A percentile compares a stretch with the other conserved stretches of the same genome.
Evolutionary conservation across 53 echinoderm and acorn worm genomes (phyloP).

Genomic region (Paelopatides confundens): DNA sequence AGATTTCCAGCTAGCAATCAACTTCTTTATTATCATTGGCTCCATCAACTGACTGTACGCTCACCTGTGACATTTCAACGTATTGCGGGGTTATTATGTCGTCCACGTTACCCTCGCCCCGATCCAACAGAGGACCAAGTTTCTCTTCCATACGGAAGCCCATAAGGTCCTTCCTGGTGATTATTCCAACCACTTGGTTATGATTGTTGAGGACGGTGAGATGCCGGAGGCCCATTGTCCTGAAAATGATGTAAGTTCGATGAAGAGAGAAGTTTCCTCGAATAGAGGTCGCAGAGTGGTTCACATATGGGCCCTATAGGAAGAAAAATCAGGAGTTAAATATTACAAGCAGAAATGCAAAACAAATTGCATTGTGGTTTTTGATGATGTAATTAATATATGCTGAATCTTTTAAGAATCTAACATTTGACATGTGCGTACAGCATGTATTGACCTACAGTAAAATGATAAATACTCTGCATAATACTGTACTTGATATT

Average conservation of each 20-base stretch:
- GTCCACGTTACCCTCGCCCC: slow-evolving; percentile 32
- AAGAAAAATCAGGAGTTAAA: not conserved
- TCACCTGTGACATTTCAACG: slow-evolving; percentile 50
- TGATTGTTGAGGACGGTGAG: slow-evolving; percentile 85
- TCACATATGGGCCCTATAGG: slow-evolving; percentile 85
- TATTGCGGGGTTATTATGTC: slow-evolving; percentile 45
- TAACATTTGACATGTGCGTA: no score
- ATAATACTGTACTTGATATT: no score
- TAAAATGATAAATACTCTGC: no score
- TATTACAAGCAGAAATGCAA: not conserved
- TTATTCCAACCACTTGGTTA: slow-evolving; percentile 91
- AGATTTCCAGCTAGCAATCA: not conserved
- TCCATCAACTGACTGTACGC: not conserved
- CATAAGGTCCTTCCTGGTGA: slow-evolving; percentile 97
- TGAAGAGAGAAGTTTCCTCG: slow-evolving; percentile 93
- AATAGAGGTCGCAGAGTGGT: slow-evolving; percentile 88
- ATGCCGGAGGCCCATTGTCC: slow-evolving; percentile 95
- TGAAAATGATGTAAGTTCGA: slow-evolving; percentile 95
- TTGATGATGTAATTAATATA: no score
- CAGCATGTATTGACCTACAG: no score
- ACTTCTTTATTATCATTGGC: not conserved
- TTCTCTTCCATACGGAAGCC: slow-evolving; percentile 92
- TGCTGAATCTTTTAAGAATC: no score
- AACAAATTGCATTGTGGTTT: no score
- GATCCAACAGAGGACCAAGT: slow-evolving; percentile 67